Evolutionary conservation across 2,888 invertebrate genomes (phyloP), one percentile per base, ranked within the genome.

Genomic region (Stenchaetothrips biformis): DNA sequence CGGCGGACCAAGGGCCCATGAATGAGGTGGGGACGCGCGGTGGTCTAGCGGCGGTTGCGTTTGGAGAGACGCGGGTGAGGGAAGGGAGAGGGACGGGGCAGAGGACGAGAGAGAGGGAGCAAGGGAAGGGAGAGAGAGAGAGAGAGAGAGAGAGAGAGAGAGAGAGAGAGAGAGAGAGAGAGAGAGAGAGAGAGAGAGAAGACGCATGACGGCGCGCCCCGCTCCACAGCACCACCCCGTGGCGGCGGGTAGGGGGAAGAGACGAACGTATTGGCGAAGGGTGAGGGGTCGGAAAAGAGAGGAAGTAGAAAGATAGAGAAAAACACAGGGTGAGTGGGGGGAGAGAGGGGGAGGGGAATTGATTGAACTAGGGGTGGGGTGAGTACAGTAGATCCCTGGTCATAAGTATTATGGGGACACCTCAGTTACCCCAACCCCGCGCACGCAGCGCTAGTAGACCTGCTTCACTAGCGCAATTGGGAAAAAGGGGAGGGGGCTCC

Each of bases 371-470:
- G 21, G 67, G 7, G 67, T 21, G 67, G 67, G 67, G 67, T 74
- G 67, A 74, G 67, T 74, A 74, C 67, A 74, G 67, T 74, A 74
- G 67, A 74, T 74, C 67, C 67, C 67, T 74, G 67, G 67, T 74
- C 67, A 74, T 74, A 74, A 74, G 67, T 74, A 74, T 74, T 74
- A 74, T 74, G 67, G 67, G 67, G 67, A 74, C 67, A 74, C 67
- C 67, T 74, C 67, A 25, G 67, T 74, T 21, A 25, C 25, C 25
- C 67, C 67, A 6, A 6, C 59, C 59, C 59, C 59, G 18, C 13
- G 18, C 16, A 16, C 59, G 13, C 59, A 6, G 59, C 18, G 7
- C 67, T 21, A n/a, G 67, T 4, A 4, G 37, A 37, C 37, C 37
- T 37, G 37, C 2, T 37, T 37, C 37, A 37, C 37, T 37, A 37